These are phyloP conservation scores for Athalia rosae DNA, from an alignment of 2,888 invertebrate species.

Conservation along the genomic window DNA sequence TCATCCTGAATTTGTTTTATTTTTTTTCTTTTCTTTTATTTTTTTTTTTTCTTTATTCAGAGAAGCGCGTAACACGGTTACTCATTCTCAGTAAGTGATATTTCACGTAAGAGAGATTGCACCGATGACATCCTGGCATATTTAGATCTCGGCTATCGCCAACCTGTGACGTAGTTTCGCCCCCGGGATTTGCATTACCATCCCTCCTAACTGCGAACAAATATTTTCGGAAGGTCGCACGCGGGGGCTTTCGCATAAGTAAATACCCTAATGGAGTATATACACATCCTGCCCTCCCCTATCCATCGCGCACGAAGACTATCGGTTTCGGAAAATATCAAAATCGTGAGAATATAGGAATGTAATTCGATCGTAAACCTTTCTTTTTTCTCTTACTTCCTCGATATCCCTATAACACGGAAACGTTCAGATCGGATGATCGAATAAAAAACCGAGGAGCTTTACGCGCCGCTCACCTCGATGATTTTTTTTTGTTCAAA, in stretches of 20 bases:
- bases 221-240: conserved; percentile 41
- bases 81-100: background rate
- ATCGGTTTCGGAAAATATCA: conserved; percentile 1
- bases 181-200: conserved; percentile 37
- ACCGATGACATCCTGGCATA: conserved; percentile 28
- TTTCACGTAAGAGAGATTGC: background rate
- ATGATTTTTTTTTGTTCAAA: background rate
- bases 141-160: conserved; percentile 11
- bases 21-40: background rate
- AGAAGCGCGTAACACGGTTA: background rate
- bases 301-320: conserved; percentile 16
- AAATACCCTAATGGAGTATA: conserved; percentile 36
- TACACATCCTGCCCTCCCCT: conserved; percentile 5
- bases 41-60: background rate
- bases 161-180: background rate
- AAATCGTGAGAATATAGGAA: conserved; percentile 4
- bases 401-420: too few relatives aligned
- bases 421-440: too few relatives aligned
- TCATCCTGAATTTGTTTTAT: background rate
- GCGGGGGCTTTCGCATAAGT: conserved; percentile 36
- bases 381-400: background rate
- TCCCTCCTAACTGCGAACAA: conserved; percentile 27
- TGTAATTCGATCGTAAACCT: conserved; percentile 4
- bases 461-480: background rate
- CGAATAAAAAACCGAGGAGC: too few relatives aligned